Percentiles rank a stretch among this genome's conserved stretches.
These are phyloP conservation scores for Spea hammondii DNA, from an alignment of 2,797 vertebrate species.

Conservation along the genomic window DNA sequence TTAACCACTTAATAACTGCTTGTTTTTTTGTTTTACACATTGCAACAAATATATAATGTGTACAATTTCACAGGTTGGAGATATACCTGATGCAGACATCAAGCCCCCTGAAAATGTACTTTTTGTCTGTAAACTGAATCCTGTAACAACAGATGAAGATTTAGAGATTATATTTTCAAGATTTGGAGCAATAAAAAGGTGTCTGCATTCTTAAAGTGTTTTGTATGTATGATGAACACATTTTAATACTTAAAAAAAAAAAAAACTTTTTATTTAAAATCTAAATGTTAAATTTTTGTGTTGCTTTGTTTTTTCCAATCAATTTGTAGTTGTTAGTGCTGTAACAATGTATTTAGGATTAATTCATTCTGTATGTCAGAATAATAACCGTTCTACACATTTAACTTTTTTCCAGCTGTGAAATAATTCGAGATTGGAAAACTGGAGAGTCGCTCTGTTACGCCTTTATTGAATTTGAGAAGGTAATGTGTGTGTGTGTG, in stretches of 20 bases:
- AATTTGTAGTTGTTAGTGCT: too few relatives aligned
- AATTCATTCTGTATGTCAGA: background rate
- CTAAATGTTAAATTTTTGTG: too few relatives aligned
- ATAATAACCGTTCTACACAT: background rate
- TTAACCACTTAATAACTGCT: background rate
- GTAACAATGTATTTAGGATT: too few relatives aligned
- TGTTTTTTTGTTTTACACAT: background rate
- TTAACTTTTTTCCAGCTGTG: slow-evolving; percentile 76
- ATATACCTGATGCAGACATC: slow-evolving; percentile 90
- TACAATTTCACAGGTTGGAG: slow-evolving; percentile 78
- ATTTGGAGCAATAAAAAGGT: slow-evolving; percentile 91
- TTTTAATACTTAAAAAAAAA: too few relatives aligned
- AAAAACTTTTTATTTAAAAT: too few relatives aligned
- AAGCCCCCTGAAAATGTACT: slow-evolving; percentile 92
- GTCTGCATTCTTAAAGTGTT: slow-evolving; percentile 21
- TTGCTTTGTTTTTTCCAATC: too few relatives aligned
- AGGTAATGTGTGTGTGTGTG: slow-evolving; percentile 68
- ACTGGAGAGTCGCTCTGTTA: slow-evolving; percentile 95
- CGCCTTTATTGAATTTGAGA: slow-evolving; percentile 97
- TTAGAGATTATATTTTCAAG: slow-evolving; percentile 97
- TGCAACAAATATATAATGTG: background rate
- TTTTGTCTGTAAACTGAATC: slow-evolving; percentile 97
- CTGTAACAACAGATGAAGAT: slow-evolving; percentile 94
- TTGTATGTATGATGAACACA: background rate
- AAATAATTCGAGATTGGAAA: slow-evolving; percentile 97